Evolutionary conservation across 2,113 vertebrate genomes (phyloP).

Genomic region (Arenaria interpres): DNA sequence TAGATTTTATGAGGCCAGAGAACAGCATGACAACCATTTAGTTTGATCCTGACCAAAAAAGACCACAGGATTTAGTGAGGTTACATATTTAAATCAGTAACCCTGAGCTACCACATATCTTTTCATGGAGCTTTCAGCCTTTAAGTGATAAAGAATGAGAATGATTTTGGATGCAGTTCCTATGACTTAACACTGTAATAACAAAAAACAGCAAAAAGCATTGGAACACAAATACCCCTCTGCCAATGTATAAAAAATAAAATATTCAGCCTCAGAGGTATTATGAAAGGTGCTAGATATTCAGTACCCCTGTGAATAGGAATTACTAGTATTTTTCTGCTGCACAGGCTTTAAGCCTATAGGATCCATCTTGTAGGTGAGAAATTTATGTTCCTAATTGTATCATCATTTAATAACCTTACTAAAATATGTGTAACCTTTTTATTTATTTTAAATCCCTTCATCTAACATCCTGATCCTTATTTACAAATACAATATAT

Average conservation of each 20-base stretch:
- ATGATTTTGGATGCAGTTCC: background rate
- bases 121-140: background rate
- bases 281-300: background rate
- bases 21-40: background rate
- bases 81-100: background rate
- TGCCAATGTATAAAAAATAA: background rate
- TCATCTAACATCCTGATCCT: background rate
- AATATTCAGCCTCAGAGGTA: background rate
- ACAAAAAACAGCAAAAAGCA: background rate
- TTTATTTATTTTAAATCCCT: background rate
- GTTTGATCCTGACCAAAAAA: background rate
- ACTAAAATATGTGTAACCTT: background rate
- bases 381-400: background rate
- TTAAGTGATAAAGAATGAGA: background rate
- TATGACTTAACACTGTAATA: background rate
- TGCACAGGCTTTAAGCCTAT: background rate
- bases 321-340: background rate
- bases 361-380: background rate
- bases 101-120: background rate
- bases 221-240: background rate
- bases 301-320: background rate
- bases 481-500: background rate
- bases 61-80: background rate
- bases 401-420: background rate
- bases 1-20: background rate